Base-by-base conservation (phyloP, 1,140 invertebrate genomes). In the Drosophila navojoa region DNA sequence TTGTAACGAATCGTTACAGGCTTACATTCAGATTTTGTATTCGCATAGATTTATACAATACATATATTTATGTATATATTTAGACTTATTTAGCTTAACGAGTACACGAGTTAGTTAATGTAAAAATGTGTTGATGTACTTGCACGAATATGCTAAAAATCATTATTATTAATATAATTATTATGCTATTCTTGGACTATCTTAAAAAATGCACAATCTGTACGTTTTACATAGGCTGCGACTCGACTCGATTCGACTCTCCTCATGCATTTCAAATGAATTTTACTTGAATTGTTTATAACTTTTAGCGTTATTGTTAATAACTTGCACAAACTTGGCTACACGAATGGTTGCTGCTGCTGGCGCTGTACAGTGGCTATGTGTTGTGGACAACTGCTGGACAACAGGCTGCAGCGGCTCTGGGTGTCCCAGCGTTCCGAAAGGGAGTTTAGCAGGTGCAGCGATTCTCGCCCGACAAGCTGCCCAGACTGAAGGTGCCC, bases 401-500 rank as follows among this genome's bases (percentile, higher is more conserved):
- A 22, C 19, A 22, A 5, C 67, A 70, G 66, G 79, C 69, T 79
- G 54, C n/a, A 63, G 73, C 61, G 49, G 22, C 35, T 63, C 61
- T 38, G 76, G 58, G 64, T 11, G 35, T 38, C 35, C 9, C 42
- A 9, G 19, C 72, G 62, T 59, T 54, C 57, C 55, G 35, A 61
- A 52, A 42, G 61, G 58, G 35, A 45, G 5, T 29, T 84, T 91
- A 92, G 68, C 92, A 92, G 49, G 91, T 91, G 85, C 91, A 92
- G 45, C 92, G 80, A 73, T 91, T 91, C 29, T 80, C 89, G 57
- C 90, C 91, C n/a, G 89, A 91, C 42, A 90, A 61, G 68, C 79
- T 91, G 61, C 86, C 90, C 45, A 92, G 74, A 52, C 84, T 92
- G 40, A 92, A 92, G 64, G 91, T 91, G 47, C 91, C 91, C 16